Percentiles rank a stretch among this genome's conserved stretches.
These are phyloP conservation scores for Axis porcinus DNA, from an alignment of 2,113 vertebrate species.

Conservation along the genomic window DNA sequence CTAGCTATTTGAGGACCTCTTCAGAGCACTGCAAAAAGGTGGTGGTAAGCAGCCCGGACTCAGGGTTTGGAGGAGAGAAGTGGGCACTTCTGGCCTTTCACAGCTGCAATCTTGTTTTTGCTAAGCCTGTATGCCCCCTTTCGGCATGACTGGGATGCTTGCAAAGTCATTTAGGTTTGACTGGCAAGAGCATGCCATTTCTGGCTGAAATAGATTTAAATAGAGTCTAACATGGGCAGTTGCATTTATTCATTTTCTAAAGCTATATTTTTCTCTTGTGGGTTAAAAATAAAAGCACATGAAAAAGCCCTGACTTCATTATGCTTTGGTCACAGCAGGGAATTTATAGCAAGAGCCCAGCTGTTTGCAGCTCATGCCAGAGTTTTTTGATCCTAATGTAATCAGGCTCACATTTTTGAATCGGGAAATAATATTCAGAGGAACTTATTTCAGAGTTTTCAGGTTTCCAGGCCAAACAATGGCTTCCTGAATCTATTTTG, in stretches of 20 bases:
- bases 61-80: conserved; percentile 21
- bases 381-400: conserved; percentile 60
- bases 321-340: conserved; percentile 57
- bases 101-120: conserved; percentile 23
- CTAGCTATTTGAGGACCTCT: neutral
- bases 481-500: conserved; percentile 58
- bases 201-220: conserved; percentile 46
- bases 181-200: conserved; percentile 14
- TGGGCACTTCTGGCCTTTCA: neutral
- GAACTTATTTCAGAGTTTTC: conserved; percentile 37
- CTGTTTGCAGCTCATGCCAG: conserved; percentile 61
- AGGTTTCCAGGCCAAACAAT: conserved; percentile 52
- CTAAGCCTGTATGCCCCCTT: neutral
- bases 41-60: neutral
- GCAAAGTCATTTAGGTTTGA: conserved; percentile 37
- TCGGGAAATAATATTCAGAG: conserved; percentile 51
- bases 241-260: conserved; percentile 55
- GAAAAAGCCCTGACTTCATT: conserved; percentile 44
- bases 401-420: conserved; percentile 60
- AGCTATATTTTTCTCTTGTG: conserved; percentile 13
- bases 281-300: conserved; percentile 50
- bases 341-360: conserved; percentile 71
- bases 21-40: neutral
- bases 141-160: neutral
- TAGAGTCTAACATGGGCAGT: conserved; percentile 49